These are phyloP conservation scores for Solea senegalensis DNA, from an alignment of 2,113 vertebrate species.

Conservation along the genomic window DNA sequence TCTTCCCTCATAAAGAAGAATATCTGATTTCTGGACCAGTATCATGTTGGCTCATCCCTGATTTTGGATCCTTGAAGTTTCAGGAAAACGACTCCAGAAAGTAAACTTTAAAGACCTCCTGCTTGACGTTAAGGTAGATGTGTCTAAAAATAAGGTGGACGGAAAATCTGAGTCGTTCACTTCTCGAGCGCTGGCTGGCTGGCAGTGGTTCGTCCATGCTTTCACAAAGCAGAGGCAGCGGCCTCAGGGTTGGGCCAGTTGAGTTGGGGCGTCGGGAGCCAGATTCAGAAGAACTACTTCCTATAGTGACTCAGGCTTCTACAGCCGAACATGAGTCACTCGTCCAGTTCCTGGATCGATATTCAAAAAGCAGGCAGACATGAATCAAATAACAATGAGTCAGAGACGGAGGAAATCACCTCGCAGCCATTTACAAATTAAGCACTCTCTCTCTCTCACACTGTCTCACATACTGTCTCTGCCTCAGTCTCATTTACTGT, in stretches of 20 bases:
- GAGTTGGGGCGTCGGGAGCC: slow-evolving; percentile 35
- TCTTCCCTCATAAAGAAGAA: no score
- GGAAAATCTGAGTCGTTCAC: slow-evolving; percentile 61
- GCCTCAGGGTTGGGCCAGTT: slow-evolving; percentile 25
- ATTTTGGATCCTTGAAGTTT: slow-evolving; percentile 40
- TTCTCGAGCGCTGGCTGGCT: slow-evolving; percentile 46
- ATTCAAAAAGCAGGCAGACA: slow-evolving; percentile 69
- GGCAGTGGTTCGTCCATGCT: slow-evolving; percentile 38
- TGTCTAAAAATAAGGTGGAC: slow-evolving; percentile 58
- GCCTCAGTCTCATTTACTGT: slow-evolving; percentile 8
- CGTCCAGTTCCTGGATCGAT: slow-evolving; percentile 67
- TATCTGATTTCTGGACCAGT: no score
- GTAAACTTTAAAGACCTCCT: slow-evolving; percentile 23
- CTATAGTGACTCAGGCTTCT: slow-evolving; percentile 68
- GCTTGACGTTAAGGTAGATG: slow-evolving; percentile 29
- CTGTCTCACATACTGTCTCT: slow-evolving; percentile 8
- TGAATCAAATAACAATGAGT: slow-evolving; percentile 76
- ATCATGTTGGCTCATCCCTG: not conserved
- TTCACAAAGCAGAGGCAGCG: slow-evolving; percentile 36
- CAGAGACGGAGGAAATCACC: slow-evolving; percentile 70
- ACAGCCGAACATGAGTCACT: slow-evolving; percentile 66
- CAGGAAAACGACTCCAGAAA: slow-evolving; percentile 34
- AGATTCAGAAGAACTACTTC: slow-evolving; percentile 37
- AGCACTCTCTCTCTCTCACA: slow-evolving; percentile 18
- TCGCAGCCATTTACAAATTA: slow-evolving; percentile 71